Evolutionary conservation across 2,797 vertebrate species (phyloP).

Genomic region (Phalanger gymnotis): DNA sequence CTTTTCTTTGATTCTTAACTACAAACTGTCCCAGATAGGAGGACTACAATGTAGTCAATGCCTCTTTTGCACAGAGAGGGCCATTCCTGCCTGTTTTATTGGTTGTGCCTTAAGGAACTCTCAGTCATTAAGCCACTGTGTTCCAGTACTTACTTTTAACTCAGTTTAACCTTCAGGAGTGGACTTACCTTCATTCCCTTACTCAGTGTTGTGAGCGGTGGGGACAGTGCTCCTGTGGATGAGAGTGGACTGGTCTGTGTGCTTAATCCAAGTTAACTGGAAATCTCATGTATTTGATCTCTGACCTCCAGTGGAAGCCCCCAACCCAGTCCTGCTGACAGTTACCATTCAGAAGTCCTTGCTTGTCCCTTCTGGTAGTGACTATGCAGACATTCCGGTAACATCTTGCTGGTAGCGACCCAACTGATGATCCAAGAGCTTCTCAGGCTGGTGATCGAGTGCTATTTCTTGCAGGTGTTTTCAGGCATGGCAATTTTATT

Average conservation of each 20-base stretch:
- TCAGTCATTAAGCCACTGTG: not conserved
- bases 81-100: not conserved
- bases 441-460: not conserved
- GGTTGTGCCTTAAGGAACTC: conserved; percentile 65
- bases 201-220: not conserved
- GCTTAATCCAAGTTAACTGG: not conserved
- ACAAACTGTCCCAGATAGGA: not conserved
- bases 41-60: not conserved
- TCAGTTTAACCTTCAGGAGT: not conserved
- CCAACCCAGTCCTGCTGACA: not conserved
- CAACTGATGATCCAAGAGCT: not conserved
- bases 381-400: not conserved
- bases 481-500: conserved; percentile 5
- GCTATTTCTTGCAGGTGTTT: not conserved
- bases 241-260: not conserved
- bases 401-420: not conserved
- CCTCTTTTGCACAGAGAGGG: not conserved
- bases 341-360: not conserved
- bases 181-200: not conserved
- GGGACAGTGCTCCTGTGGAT: not conserved
- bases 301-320: not conserved
- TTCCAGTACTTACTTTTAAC: not conserved
- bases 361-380: not conserved
- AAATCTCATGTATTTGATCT: not conserved
- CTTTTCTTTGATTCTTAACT: not conserved